Base-by-base conservation (phyloP, 2,888 invertebrate species). In the Eumacrocentrus americanus region DNA sequence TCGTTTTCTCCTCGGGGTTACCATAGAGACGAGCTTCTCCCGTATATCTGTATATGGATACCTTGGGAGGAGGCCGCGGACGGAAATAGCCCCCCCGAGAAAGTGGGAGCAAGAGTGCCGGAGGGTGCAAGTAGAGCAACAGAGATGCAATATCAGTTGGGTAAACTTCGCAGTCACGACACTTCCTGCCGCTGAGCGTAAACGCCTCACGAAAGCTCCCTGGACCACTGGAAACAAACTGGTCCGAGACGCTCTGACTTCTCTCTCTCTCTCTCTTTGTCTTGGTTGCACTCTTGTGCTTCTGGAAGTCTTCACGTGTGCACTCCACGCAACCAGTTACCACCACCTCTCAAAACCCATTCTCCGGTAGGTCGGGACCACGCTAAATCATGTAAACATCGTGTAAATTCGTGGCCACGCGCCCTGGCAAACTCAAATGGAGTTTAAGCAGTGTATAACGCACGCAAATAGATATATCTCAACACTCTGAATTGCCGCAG, bases 101-200 rank as follows among this genome's bases (percentile, higher is more conserved):
- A n/a, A n/a, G n/a, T n/a, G n/a, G n/a, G n/a, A n/a, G n/a, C n/a
- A n/a, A n/a, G n/a, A n/a, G n/a, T n/a, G n/a, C n/a, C 60, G 50
- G 54, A 11, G 58, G 46, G 47, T 46, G 44, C 58, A 50, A 44
- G 53, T 42, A 38, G 35, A 55, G 14, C 37, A 46, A 61, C 18
- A 57, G 37, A 35, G 61, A 51, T 35, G 35, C 42, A 54, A 46
- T 51, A 62, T 40, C 55, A 66, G 56, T 62, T 63, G 58, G 61
- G 64, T 71, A 74, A 76, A 76, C 74, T 75, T 75, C 63, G 70
- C 70, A 74, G 74, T 74, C 70, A 70, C 71, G 73, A 73, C 72
- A 71, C 73, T 76, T 76, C 74, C 75, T 76, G 72, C 66, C 67
- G 60, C n/a, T 65, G 56, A 66, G 60, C 64, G 66, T 55, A 62